phyloP scores from a whole-genome alignment of 1,140 invertebrate species.

The Dysdera silvatica region DNA sequence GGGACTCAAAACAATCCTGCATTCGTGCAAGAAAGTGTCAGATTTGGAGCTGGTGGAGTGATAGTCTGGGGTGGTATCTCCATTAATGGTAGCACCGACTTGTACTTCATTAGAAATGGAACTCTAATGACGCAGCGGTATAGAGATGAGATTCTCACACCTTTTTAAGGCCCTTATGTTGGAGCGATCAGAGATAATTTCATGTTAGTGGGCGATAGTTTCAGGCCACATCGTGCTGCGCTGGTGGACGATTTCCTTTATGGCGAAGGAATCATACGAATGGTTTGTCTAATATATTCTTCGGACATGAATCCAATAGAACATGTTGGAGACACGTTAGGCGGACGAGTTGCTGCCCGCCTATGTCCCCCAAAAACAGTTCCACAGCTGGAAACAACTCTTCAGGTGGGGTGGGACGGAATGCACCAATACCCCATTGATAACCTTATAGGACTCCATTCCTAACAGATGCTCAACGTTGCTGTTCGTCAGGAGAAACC shows the following conservation, averaged over 20 bases:
- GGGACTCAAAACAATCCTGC: not conserved
- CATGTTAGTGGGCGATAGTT: not conserved
- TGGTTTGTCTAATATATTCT: not conserved
- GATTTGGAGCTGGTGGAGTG: not conserved
- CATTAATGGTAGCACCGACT: not conserved
- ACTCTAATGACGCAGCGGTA: not conserved
- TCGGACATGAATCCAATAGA: not conserved
- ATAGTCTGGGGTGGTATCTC: not conserved
- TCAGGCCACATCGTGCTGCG: not conserved
- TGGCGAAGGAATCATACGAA: not conserved
- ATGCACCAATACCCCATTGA: not conserved
- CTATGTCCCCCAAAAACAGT: not conserved
- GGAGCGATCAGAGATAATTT: not conserved
- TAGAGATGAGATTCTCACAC: not conserved
- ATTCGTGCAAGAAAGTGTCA: not conserved
- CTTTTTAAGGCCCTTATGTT: not conserved
- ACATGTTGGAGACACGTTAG: not conserved
- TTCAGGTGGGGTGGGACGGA: not conserved
- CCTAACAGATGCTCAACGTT: not conserved
- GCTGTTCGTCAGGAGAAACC: not conserved
- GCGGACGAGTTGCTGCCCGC: not conserved
- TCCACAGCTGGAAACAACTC: not conserved
- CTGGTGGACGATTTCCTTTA: not conserved
- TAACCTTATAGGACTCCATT: conserved; percentile 4
- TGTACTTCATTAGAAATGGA: not conserved